These are phyloP conservation scores for Imbricaverruca yamaguchii DNA, from an alignment of 2,888 invertebrate species.

Conservation along the genomic window DNA sequence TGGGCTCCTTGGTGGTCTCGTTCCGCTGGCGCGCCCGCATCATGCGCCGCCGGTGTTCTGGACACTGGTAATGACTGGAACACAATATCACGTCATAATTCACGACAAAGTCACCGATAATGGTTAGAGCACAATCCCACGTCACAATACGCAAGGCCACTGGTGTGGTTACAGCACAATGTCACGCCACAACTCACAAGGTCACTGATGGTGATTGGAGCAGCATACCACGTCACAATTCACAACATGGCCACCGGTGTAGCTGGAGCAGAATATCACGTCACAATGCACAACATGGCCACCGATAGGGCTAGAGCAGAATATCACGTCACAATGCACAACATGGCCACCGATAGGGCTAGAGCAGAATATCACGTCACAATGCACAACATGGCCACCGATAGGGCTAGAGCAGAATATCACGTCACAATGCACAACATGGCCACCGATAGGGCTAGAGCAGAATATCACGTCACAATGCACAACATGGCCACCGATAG, in stretches of 20 bases:
- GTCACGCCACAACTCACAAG: not conserved
- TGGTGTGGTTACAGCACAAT: not conserved
- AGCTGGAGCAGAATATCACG: too few species aligned
- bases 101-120: not conserved
- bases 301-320: too few species aligned
- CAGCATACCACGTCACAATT: not conserved
- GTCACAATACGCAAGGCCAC: not conserved
- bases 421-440: too few species aligned
- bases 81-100: not conserved
- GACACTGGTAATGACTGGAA: slow-evolving; percentile 48
- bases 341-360: too few species aligned
- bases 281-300: too few species aligned
- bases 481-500: too few species aligned
- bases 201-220: slow-evolving; percentile 16
- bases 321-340: too few species aligned
- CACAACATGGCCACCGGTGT: too few species aligned
- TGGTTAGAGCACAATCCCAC: not conserved
- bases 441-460: not conserved
- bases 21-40: slow-evolving; percentile 56
- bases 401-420: too few species aligned
- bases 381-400: too few species aligned
- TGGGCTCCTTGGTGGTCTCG: slow-evolving; percentile 53
- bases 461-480: not conserved
- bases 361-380: too few species aligned
- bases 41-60: slow-evolving; percentile 59